A percentile compares a stretch with the other conserved stretches of the same genome.
Evolutionary conservation across 2,113 vertebrate genomes (phyloP).

Genomic region (Clinocottus analis): DNA sequence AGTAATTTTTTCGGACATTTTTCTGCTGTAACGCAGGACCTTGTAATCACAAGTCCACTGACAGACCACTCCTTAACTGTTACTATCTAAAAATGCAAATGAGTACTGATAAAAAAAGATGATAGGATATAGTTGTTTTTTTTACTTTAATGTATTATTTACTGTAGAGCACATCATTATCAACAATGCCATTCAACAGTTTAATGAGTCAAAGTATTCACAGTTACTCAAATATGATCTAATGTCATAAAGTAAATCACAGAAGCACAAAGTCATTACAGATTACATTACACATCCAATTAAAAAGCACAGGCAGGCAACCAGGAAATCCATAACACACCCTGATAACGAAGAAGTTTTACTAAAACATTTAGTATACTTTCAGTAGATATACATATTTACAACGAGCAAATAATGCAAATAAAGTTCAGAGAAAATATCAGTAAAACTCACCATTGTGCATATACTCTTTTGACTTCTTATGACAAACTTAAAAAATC

Average conservation of each 20-base stretch:
- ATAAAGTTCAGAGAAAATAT: background rate
- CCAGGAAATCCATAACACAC: background rate
- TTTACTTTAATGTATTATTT: conserved; percentile 26
- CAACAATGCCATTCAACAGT: background rate
- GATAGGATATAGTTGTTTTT: background rate
- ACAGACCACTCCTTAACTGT: too few relatives aligned
- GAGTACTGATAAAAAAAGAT: background rate
- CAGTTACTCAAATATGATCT: background rate
- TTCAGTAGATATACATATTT: background rate
- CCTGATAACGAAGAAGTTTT: background rate
- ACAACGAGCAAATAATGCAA: background rate
- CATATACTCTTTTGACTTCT: conserved; percentile 2
- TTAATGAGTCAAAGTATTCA: background rate
- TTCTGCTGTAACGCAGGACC: too few relatives aligned
- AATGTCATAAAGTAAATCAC: background rate
- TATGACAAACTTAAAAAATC: background rate
- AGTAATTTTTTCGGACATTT: too few relatives aligned
- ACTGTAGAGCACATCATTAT: background rate
- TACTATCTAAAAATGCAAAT: too few relatives aligned
- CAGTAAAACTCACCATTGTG: conserved; percentile 71
- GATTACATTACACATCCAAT: background rate
- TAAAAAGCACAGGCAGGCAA: background rate
- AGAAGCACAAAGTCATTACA: background rate
- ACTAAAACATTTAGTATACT: background rate
- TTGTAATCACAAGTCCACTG: too few relatives aligned